Conservation (phyloP, 1,140 invertebrate genomes). For the Microplitis demolitor region DNA sequence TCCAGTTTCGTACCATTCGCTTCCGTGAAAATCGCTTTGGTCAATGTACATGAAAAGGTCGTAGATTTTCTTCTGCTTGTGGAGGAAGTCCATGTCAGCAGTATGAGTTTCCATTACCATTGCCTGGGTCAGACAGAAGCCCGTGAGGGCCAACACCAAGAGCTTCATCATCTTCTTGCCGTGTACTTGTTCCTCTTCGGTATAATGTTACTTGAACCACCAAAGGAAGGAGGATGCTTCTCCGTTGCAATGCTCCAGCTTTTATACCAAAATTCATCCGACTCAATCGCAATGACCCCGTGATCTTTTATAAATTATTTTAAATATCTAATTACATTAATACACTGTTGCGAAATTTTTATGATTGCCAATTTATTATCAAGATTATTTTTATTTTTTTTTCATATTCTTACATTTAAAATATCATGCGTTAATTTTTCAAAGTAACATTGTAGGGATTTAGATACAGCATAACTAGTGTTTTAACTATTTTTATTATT, state of each 20-base stretch:
- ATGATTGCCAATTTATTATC: not conserved
- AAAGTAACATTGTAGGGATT: too few relatives aligned
- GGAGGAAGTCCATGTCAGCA: conserved; percentile 62
- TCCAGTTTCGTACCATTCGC: conserved; percentile 61
- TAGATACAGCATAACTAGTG: too few relatives aligned
- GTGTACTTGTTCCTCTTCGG: conserved; percentile 20
- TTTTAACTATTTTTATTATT: too few relatives aligned
- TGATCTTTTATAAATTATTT: conserved; percentile 9
- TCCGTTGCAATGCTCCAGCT: conserved; percentile 23
- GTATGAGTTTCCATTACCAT: conserved; percentile 30
- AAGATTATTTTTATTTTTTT: not conserved
- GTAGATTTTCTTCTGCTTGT: conserved; percentile 67
- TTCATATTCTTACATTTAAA: not conserved
- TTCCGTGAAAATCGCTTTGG: conserved; percentile 59
- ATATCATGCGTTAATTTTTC: too few relatives aligned
- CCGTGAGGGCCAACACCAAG: conserved; percentile 43
- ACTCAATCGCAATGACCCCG: conserved; percentile 37
- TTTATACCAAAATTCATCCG: conserved; percentile 41
- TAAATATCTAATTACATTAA: not conserved
- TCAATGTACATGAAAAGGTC: conserved; percentile 68
- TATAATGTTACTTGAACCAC: conserved; percentile 33
- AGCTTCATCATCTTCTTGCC: conserved; percentile 37
- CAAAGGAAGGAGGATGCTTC: conserved; percentile 38
- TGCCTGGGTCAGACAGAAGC: conserved; percentile 43
- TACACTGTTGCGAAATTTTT: not conserved